Evolutionary conservation across 2,113 vertebrate genomes (phyloP).

Genomic region (Siphamia tubifer): DNA sequence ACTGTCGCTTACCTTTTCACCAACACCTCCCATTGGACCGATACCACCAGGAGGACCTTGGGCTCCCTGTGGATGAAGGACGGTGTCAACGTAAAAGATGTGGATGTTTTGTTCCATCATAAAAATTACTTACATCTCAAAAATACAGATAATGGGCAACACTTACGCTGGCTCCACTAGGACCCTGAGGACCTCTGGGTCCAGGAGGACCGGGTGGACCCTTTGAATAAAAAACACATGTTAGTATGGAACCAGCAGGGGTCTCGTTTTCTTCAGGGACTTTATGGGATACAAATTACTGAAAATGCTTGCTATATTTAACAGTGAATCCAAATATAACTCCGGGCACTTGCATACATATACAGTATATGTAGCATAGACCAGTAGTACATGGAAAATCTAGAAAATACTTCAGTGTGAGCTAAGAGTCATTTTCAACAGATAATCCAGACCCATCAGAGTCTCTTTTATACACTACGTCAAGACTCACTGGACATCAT

Average conservation of each 20-base stretch:
- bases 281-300: not conserved
- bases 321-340: not conserved
- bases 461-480: no score
- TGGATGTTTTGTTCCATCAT: not conserved
- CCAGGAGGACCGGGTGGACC: conserved; percentile 97
- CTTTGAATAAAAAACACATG: conserved; percentile 63
- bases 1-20: conserved; percentile 89
- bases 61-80: conserved; percentile 82
- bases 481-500: no score
- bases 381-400: no score
- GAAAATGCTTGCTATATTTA: not conserved
- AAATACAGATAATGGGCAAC: not conserved
- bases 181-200: conserved; percentile 94
- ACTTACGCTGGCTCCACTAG: conserved; percentile 93
- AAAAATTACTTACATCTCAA: not conserved
- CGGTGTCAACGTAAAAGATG: not conserved
- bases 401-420: no score
- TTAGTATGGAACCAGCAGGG: not conserved
- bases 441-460: no score
- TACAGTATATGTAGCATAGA: no score
- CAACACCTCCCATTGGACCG: conserved; percentile 89
- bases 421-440: no score
- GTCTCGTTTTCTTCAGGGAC: not conserved
- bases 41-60: conserved; percentile 92
- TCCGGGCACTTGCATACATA: not conserved